These are phyloP conservation scores for Tinea trinotella DNA, from an alignment of 2,888 invertebrate genomes.

Conservation along the genomic window DNA sequence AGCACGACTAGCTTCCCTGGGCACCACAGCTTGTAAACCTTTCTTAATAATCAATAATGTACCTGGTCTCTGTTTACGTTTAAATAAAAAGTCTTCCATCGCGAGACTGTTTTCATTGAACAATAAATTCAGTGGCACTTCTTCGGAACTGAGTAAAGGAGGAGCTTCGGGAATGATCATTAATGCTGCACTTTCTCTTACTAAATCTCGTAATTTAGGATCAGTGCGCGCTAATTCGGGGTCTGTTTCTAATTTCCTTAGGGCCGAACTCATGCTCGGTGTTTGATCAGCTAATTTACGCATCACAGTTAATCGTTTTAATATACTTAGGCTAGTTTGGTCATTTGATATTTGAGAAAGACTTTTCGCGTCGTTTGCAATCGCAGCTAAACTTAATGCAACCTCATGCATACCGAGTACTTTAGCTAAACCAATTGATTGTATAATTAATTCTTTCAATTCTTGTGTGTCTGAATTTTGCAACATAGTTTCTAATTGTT, in stretches of 20 bases:
- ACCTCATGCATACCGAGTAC: constrained; percentile 78
- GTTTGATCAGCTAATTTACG: constrained; percentile 78
- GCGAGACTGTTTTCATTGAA: constrained; percentile 80
- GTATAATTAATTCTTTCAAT: constrained; percentile 64
- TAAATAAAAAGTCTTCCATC: constrained; percentile 80
- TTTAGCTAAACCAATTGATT: constrained; percentile 79
- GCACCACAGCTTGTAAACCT: constrained; percentile 82
- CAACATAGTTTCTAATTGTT: constrained; percentile 69
- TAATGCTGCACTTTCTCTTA: constrained; percentile 80
- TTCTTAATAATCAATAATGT: constrained; percentile 81
- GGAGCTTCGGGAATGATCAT: constrained; percentile 77
- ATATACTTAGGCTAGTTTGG: constrained; percentile 73
- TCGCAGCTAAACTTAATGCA: constrained; percentile 66
- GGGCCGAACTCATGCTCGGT: constrained; percentile 73
- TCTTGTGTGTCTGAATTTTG: constrained; percentile 59
- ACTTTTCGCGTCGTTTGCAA: constrained; percentile 69
- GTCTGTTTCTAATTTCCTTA: constrained; percentile 75
- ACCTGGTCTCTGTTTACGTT: constrained; percentile 69
- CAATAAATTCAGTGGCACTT: constrained; percentile 78
- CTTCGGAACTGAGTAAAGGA: constrained; percentile 75
- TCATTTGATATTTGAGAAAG: constrained; percentile 72
- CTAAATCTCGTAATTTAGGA: constrained; percentile 78
- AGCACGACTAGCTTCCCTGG: constrained; percentile 80
- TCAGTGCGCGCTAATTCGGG: constrained; percentile 79
- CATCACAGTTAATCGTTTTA: constrained; percentile 80